Conservation (phyloP, 1,140 invertebrate species). For the Cepaea nemoralis region DNA sequence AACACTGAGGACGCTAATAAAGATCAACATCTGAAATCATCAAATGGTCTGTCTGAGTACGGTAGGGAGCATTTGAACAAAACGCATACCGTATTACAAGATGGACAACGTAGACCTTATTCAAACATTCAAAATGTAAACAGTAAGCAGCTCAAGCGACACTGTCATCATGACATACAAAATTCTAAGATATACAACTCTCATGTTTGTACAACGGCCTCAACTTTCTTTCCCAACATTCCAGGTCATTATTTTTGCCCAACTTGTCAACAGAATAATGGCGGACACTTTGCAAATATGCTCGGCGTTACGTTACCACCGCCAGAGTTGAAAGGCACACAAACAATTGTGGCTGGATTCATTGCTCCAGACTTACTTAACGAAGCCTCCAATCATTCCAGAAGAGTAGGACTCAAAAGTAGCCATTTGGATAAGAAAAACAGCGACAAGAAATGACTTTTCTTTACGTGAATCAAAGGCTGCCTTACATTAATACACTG, state of each 20-base stretch:
- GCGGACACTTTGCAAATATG: neutral
- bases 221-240: neutral
- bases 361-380: conserved; percentile 6
- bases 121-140: neutral
- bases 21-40: neutral
- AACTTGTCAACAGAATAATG: neutral
- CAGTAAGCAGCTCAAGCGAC: neutral
- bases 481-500: conserved; percentile 12
- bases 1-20: neutral
- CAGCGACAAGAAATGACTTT: neutral
- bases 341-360: too few species aligned
- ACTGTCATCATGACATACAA: neutral
- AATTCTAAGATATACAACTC: neutral
- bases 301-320: too few species aligned
- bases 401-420: neutral
- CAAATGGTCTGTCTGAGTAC: neutral
- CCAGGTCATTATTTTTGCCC: neutral
- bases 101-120: neutral
- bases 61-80: neutral
- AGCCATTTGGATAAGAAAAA: neutral
- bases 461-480: neutral
- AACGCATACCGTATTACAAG: neutral
- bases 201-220: neutral
- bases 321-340: too few species aligned
- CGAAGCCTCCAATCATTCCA: conserved; percentile 22